A percentile compares a stretch with the other conserved stretches of the same genome.
phyloP scores from a whole-genome alignment of 2,113 vertebrate species.

The Phalacrocorax pelagicus region DNA sequence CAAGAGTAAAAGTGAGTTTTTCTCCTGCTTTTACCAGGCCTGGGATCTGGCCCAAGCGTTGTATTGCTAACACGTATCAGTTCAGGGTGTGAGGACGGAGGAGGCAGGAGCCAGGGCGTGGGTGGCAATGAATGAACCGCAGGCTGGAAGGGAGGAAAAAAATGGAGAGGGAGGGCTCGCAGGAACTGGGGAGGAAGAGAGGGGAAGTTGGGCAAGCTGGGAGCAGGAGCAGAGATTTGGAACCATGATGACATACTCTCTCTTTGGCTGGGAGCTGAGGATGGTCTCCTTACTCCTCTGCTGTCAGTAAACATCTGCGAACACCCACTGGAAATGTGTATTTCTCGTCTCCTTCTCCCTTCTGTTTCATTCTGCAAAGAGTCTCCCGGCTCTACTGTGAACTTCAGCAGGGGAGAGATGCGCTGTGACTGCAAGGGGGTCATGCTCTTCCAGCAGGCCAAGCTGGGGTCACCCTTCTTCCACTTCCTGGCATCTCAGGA shows the following conservation, averaged over 20 bases:
- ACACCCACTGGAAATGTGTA: not conserved
- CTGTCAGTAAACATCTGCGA: not conserved
- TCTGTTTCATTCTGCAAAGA: not conserved
- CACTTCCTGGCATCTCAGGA: not conserved
- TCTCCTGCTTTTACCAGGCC: not conserved
- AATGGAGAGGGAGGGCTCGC: not conserved
- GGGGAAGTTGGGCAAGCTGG: not conserved
- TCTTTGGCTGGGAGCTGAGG: not conserved
- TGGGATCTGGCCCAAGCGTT: not conserved
- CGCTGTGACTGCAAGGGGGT: not conserved
- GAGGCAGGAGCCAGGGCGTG: not conserved
- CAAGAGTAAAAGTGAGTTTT: not conserved
- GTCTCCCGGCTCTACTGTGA: not conserved
- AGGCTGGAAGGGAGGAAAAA: not conserved
- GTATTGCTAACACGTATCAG: not conserved
- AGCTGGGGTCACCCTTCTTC: not conserved
- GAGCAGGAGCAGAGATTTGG: not conserved
- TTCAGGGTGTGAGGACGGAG: not conserved
- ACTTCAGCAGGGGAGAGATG: not conserved
- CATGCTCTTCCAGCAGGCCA: accelerated
- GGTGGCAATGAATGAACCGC: not conserved
- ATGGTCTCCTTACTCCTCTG: not conserved
- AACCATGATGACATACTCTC: not conserved
- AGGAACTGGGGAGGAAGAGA: not conserved
- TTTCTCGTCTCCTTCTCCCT: not conserved